phyloP scores from a whole-genome alignment of 2,888 invertebrate genomes.

The Sarcophaga rosellei region DNA sequence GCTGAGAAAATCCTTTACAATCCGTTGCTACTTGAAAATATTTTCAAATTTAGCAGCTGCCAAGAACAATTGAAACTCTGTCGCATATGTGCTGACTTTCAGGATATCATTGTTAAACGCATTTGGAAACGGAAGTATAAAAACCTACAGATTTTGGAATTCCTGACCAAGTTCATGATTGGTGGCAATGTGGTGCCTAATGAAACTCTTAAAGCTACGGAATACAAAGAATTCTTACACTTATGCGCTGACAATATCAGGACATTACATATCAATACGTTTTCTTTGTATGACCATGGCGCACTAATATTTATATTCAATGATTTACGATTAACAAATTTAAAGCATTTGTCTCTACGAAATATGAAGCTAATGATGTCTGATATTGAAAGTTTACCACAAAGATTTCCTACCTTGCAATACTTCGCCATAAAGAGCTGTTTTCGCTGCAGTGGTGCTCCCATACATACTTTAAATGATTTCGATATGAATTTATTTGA shows the following conservation, averaged over 20 bases:
- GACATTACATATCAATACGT: slow-evolving; percentile 25
- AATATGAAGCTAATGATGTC: slow-evolving; percentile 11
- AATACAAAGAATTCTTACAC: slow-evolving; percentile 26
- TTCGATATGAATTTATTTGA: slow-evolving; percentile 34
- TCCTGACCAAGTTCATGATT: slow-evolving; percentile 33
- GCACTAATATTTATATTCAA: slow-evolving; percentile 3
- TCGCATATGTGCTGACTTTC: not conserved
- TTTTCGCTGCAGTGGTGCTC: slow-evolving; percentile 38
- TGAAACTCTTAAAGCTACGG: not conserved
- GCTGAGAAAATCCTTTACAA: slow-evolving; percentile 15
- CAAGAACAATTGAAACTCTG: slow-evolving; percentile 30
- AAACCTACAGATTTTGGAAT: slow-evolving; percentile 28
- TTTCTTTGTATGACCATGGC: slow-evolving; percentile 26
- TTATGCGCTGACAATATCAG: slow-evolving; percentile 21
- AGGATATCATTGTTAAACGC: slow-evolving; percentile 19
- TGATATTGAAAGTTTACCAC: not conserved
- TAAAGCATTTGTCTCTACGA: slow-evolving; percentile 25
- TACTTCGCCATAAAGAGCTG: slow-evolving; percentile 12
- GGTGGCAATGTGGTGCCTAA: slow-evolving; percentile 13
- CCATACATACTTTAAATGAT: slow-evolving; percentile 32
- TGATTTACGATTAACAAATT: not conserved
- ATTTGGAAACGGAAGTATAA: slow-evolving; percentile 41
- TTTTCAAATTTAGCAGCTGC: slow-evolving; percentile 38
- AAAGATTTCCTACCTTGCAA: slow-evolving; percentile 17
- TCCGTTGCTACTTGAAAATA: slow-evolving; percentile 21